Evolutionary conservation across 2,888 invertebrate species (phyloP), one percentile per base, ranked within the genome.

Genomic region (Melipona bicolor): DNA sequence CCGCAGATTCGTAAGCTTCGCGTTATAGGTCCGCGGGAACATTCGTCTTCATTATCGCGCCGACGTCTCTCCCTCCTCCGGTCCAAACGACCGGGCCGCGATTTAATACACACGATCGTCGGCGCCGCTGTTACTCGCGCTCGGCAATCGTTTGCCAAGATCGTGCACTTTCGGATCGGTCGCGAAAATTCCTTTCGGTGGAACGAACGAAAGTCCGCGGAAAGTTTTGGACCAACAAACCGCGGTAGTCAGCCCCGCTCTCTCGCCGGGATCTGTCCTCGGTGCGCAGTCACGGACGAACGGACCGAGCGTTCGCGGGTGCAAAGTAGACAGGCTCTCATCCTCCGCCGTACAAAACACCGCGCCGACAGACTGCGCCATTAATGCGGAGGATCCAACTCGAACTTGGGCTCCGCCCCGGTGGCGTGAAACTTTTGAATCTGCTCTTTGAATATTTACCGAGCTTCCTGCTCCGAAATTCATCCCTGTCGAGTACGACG

Each of bases 391-490:
- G 85, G 83, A 85, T 86, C 70, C 50, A 27, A 36, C 59, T 32
- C 69, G 43, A 77, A 80, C 72, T 75, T 19, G n/a, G 64, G 70
- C 65, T 76, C 56, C 69, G 56, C 54, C 74, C 72, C n/a, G 15
- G 56, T 15, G n/a, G 56, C 77, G 70, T 67, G 76, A 71, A 88
- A 88, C 88, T 87, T 87, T 87, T 82, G 79, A 85, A 85, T 88
- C 84, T 79, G 82, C 77, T 71, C 81, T 88, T 88, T 88, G 85
- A 88, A 88, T 87, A 87, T 88, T 85, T 87, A 85, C 81, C 83
- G 79, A 81, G 75, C 75, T 54, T 65, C 69, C 77, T 65, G 15
- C 81, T 83, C 71, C 75, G 61, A 82, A 76, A 85, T 84, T 81
- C 85, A 75, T 85, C 61, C 80, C 49, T 77, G 62, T 68, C 68